Evolutionary conservation across 1,140 invertebrate species (phyloP).

Genomic region (Rhagoletis pomonella): DNA sequence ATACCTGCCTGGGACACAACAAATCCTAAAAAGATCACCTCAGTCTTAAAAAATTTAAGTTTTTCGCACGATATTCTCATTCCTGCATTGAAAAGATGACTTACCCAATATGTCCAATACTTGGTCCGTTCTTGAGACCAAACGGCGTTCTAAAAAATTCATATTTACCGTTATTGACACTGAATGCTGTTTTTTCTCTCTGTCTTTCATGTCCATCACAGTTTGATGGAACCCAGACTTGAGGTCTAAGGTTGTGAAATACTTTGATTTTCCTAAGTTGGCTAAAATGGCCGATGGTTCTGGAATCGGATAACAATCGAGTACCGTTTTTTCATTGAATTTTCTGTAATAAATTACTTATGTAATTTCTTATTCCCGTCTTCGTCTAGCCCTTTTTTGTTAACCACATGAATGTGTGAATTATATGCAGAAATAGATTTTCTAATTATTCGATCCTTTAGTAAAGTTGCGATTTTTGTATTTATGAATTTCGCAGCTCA

Average conservation of each 20-base stretch:
- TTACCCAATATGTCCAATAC: too few species aligned
- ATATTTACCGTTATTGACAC: conserved; percentile 6
- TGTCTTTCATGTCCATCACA: neutral
- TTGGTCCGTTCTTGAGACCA: neutral
- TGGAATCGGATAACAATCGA: neutral
- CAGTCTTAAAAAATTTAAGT: too few species aligned
- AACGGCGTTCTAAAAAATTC: neutral
- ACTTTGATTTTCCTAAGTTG: neutral
- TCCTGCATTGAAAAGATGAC: too few species aligned
- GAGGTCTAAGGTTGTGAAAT: neutral
- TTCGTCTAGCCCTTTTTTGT: conserved; percentile 59
- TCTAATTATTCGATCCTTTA: conserved; percentile 57
- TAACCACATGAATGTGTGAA: conserved; percentile 57
- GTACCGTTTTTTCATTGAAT: conserved; percentile 62
- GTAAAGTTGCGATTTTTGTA: conserved; percentile 53
- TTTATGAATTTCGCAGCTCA: conserved; percentile 56
- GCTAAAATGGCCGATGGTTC: neutral
- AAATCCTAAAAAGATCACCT: too few species aligned
- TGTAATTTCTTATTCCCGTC: conserved; percentile 55
- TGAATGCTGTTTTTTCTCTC: neutral
- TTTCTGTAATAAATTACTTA: conserved; percentile 67
- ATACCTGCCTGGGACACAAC: too few species aligned
- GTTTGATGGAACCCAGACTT: conserved; percentile 5
- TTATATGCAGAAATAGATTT: conserved; percentile 57
- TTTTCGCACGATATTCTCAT: too few species aligned